These are phyloP conservation scores for Tringa solitaria DNA, from an alignment of 2,113 vertebrate species.

Conservation along the genomic window DNA sequence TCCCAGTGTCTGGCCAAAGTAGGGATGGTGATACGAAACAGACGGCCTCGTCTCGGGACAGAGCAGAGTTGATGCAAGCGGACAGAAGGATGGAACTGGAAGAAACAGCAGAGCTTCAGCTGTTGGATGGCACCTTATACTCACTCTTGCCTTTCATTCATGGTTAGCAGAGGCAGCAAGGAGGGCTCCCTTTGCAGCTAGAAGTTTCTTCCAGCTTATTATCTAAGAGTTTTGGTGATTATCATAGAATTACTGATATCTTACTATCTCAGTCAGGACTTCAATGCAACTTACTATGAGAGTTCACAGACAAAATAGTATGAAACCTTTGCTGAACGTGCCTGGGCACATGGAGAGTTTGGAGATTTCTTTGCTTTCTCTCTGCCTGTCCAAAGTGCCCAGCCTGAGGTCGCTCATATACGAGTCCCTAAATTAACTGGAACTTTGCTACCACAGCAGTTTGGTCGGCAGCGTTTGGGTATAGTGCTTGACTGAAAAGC, in stretches of 20 bases:
- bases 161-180: neutral
- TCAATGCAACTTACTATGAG: neutral
- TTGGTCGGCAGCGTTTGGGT: neutral
- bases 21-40: slow-evolving; percentile 28
- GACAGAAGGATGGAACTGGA: neutral
- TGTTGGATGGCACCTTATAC: neutral
- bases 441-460: neutral
- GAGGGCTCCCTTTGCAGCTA: neutral
- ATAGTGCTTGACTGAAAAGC: neutral
- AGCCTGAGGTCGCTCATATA: neutral
- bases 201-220: neutral
- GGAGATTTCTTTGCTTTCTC: neutral
- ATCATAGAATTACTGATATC: fast-evolving
- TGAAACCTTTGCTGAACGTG: neutral
- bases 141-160: neutral
- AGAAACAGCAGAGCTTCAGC: neutral
- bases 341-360: neutral
- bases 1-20: slow-evolving; percentile 44
- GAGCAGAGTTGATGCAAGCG: neutral
- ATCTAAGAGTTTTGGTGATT: neutral
- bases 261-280: neutral
- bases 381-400: neutral
- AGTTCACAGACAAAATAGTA: fast-evolving
- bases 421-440: neutral
- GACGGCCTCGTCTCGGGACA: neutral